phyloP scores from a whole-genome alignment of 2,113 vertebrate species.

The Sinocyclocheilus grahami region DNA sequence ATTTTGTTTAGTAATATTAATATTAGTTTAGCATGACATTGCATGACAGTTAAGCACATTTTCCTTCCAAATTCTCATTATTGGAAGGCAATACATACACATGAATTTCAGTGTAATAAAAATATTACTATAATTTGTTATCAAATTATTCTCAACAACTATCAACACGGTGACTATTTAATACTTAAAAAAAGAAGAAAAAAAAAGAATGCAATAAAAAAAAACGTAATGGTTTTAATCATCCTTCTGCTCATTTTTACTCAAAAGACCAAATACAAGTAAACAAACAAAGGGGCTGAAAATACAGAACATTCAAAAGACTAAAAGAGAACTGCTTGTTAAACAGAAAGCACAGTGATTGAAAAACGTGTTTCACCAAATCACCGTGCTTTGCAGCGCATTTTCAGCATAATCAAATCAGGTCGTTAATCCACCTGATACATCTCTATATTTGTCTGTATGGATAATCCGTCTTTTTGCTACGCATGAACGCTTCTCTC shows the following conservation, averaged over 20 bases:
- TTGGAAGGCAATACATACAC: background rate
- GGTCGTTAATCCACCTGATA: constrained; percentile 63
- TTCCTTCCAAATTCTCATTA: background rate
- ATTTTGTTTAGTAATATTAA: background rate
- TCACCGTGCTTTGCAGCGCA: constrained; percentile 16
- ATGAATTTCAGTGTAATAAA: background rate
- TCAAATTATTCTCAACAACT: background rate
- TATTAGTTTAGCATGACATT: background rate
- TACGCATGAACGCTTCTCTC: constrained; percentile 46
- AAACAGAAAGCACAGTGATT: constrained; percentile 20
- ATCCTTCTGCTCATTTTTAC: background rate
- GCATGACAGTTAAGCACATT: background rate
- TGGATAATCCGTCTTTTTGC: constrained; percentile 64
- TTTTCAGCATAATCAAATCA: constrained; percentile 54
- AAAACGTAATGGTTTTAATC: background rate
- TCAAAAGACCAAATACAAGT: background rate
- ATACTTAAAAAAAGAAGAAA: background rate
- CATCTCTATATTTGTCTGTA: constrained; percentile 66
- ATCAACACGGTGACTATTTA: background rate
- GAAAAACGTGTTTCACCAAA: constrained; percentile 20
- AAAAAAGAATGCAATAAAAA: background rate
- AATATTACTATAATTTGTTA: background rate
- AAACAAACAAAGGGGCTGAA: background rate
- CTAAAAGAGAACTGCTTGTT: constrained; percentile 11
- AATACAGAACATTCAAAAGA: constrained; percentile 4